Evolutionary conservation across 2,797 vertebrate species (phyloP), one percentile per base, ranked within the genome.

Genomic region (Schizothorax lantsangensis): DNA sequence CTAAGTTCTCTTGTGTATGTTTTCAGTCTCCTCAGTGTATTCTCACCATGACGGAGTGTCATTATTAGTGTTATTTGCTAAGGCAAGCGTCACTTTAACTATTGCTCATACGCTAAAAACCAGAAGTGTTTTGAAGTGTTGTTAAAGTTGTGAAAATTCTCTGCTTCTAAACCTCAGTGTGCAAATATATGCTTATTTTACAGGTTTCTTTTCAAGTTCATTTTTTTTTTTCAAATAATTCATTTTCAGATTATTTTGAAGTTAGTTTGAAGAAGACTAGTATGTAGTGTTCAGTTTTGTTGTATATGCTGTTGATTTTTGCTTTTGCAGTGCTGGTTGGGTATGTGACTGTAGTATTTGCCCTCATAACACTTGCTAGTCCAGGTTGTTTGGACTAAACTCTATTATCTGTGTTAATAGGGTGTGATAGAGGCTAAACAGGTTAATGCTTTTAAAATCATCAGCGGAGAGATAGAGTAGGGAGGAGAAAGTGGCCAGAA

Each of bases 351-450:
- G 38, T 45, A 74, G 69, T 36, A 45, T 47, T 66, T 68, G 43
- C 4, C 30, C 30, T 82, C 33, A 26, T 38, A 74, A 74, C 40
- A 47, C 43, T 75, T 75, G 77, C 33, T 86, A 87, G 69, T 52
- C 88, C 84, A 74, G 71, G 84, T 88, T 87, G 89, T 84, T 54
- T 15, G 86, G 88, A 86, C 89, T 86, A 40, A 82, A 81, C 33
- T 79, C n/a, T 26, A 4, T 72, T 12, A 69, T 73, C 64, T 79
- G 66, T 72, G 74, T 79, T 68, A 86, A 79, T 45, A 81, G 64
- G 15, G 79, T 45, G 52, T 72, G 52, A 47, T 79, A 64, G 84
- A 78, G 69, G 66, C 66, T 79, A 80, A 85, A 87, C 83, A 66
- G 72, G 72, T 82, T 80, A 74, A 88, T 74, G 72, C 72, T 81